Evolutionary conservation across 2,888 invertebrate genomes (phyloP).

Genomic region (Leptinotarsa tumamoca): DNA sequence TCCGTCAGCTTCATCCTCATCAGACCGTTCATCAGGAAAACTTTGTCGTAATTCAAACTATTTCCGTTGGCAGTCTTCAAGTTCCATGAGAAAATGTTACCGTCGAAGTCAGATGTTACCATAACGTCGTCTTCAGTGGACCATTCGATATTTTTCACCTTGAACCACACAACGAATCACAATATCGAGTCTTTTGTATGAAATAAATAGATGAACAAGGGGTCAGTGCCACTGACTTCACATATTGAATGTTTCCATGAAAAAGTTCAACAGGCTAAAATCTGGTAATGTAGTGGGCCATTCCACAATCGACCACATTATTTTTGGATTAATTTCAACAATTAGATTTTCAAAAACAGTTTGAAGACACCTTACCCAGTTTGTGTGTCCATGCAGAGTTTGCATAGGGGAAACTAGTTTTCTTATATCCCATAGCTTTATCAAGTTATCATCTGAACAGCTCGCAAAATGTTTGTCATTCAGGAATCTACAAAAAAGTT

Average conservation of each 20-base stretch:
- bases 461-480: conserved; percentile 90
- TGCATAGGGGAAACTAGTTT: conserved; percentile 82
- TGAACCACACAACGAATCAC: neutral
- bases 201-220: no score
- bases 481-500: conserved; percentile 76
- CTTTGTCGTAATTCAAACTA: conserved; percentile 81
- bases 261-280: no score
- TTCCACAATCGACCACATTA: no score
- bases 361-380: conserved; percentile 76
- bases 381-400: conserved; percentile 87
- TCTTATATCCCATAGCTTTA: conserved; percentile 93
- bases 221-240: no score
- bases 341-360: conserved; percentile 8
- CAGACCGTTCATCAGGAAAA: conserved; percentile 85
- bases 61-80: conserved; percentile 87
- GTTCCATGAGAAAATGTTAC: conserved; percentile 94
- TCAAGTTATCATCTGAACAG: conserved; percentile 93
- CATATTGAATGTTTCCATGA: no score
- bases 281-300: neutral
- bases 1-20: conserved; percentile 91
- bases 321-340: neutral
- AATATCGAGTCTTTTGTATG: neutral
- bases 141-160: conserved; percentile 92
- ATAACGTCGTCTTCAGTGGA: conserved; percentile 85
- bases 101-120: conserved; percentile 93